Evolutionary conservation across 2,888 invertebrate genomes (phyloP).

Genomic region (Plebejus anna): DNA sequence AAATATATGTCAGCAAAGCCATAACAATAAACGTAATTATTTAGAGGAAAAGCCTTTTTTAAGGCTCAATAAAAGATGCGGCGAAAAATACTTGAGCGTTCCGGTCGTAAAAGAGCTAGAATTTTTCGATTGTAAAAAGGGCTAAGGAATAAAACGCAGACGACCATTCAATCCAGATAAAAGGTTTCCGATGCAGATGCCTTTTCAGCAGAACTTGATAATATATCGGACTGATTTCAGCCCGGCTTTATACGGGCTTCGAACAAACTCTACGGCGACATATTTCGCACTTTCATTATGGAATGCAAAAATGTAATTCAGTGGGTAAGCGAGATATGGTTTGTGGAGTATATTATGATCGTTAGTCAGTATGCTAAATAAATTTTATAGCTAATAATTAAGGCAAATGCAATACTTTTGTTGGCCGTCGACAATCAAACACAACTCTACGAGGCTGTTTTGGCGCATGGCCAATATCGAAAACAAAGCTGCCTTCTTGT

Average conservation of each 20-base stretch:
- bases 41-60: slow-evolving; percentile 24
- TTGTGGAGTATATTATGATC: neutral
- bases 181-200: slow-evolving; percentile 43
- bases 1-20: slow-evolving; percentile 22
- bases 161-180: slow-evolving; percentile 46
- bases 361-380: too few relatives aligned
- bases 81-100: slow-evolving; percentile 27
- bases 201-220: slow-evolving; percentile 40
- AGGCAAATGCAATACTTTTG: too few relatives aligned
- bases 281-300: slow-evolving; percentile 16
- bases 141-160: slow-evolving; percentile 42
- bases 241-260: slow-evolving; percentile 33
- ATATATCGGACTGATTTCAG: slow-evolving; percentile 39
- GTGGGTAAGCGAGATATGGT: neutral
- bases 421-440: too few relatives aligned
- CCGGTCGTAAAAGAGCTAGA: slow-evolving; percentile 32
- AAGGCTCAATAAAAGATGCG: slow-evolving; percentile 29
- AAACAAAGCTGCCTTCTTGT: too few relatives aligned
- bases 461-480: too few relatives aligned
- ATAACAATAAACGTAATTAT: slow-evolving; percentile 27
- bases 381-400: too few relatives aligned
- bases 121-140: slow-evolving; percentile 37
- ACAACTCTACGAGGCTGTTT: too few relatives aligned
- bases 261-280: neutral
- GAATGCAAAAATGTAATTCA: neutral